Base-by-base conservation (phyloP, 2,888 invertebrate species). In the Lithophane semibrunnea region DNA sequence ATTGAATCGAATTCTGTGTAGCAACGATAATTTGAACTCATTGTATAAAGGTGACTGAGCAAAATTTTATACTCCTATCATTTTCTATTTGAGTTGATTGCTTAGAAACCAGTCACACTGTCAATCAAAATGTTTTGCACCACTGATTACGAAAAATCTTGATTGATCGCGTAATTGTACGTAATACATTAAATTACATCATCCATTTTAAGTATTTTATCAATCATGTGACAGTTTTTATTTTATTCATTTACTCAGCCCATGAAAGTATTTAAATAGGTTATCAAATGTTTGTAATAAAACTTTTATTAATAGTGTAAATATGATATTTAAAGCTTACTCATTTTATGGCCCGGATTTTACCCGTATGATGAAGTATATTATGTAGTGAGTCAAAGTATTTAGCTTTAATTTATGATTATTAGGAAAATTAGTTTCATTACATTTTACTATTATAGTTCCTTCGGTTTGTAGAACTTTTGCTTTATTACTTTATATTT, bases 81-180 rank as follows among this genome's bases (percentile, higher is more conserved):
- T 71, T 77, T 82, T 82, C 77, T 52, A 49, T 71, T 64, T 60
- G n/a, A 66, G 9, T 42, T 73, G 73, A 73, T 76, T 86, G 64
- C 65, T 73, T 73, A 13, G 56, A 84, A 80, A 73, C 70, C 64
- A 78, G 75, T 64, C 44, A 68, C n/a, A 68, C 68, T 77, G 87
- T 86, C 85, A 81, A 87, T 85, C 78, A 84, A 81, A 78, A 69
- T 68, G 60, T 75, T 85, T 76, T 75, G 67, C 68, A 73, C 61
- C n/a, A 70, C 42, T 61, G 73, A 80, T 84, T 78, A 73, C 60
- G 63, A 66, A 71, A 80, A 68, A 66, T 73, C 44, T 71, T 74
- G 68, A 85, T 84, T 75, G 80, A 80, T 70, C 63, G 29, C 21
- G 18, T 83, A 72, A 68, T 73, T 76, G 68, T 49, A 68, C 65